phyloP scores from a whole-genome alignment of 1,140 invertebrate genomes.

The Vollenhovia emeryi region DNA sequence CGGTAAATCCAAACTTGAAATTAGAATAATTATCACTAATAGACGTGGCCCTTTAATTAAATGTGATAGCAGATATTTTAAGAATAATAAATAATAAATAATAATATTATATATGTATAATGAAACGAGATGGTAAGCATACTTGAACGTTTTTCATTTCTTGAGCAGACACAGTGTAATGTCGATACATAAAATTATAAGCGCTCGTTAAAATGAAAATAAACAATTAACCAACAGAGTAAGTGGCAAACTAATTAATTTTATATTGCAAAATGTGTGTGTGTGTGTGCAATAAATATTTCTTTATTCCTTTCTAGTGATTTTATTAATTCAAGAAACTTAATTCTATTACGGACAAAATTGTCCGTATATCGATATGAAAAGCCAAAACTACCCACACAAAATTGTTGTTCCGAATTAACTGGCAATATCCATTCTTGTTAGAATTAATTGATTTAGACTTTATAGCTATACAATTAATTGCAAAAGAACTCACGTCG shows the following conservation, averaged over 20 bases:
- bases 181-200: constrained; percentile 13
- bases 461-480: background rate
- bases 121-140: too few relatives aligned
- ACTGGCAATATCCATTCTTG: background rate
- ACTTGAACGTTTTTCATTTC: background rate
- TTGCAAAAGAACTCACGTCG: background rate
- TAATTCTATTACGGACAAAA: background rate
- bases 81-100: background rate
- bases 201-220: background rate
- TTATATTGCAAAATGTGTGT: too few relatives aligned
- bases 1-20: background rate
- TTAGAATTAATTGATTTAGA: background rate
- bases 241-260: background rate
- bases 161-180: background rate
- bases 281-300: too few relatives aligned
- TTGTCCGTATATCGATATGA: too few relatives aligned
- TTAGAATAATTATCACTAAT: background rate
- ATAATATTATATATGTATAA: background rate
- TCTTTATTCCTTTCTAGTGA: too few relatives aligned
- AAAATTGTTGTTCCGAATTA: background rate
- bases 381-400: background rate
- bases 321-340: background rate
- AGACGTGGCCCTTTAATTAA: background rate
- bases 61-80: background rate
- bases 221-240: background rate